Evolutionary conservation across 2,888 invertebrate genomes (phyloP), one percentile per base, ranked within the genome.

Genomic region (Drosophila kanekoi): DNA sequence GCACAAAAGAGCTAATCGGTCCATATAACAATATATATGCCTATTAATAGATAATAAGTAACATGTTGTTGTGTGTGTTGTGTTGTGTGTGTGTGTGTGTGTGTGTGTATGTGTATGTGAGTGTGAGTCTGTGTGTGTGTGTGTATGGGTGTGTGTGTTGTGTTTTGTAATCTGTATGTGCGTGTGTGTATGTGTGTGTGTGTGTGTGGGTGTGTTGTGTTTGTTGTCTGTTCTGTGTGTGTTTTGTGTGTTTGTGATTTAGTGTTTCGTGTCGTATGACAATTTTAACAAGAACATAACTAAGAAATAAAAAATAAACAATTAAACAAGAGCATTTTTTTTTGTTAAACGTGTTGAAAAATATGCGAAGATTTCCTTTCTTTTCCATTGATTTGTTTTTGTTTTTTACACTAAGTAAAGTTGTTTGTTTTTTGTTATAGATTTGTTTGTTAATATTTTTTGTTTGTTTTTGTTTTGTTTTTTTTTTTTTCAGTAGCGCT

Each of bases 21-120:
- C 66, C 77, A 76, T 79, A 76, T 88, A 82, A 88, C 81, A 88
- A 75, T 84, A 87, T 69, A 67, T 78, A 85, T 61, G 67, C 48
- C 76, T 81, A 87, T 87, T 59, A 54, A 71, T 87, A 88, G 88
- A 82, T 82, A 86, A 86, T 82, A 81, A 86, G 72, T 88, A 88
- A 88, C 87, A 82, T 82, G 70, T 79, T 62, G 57, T 81, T 59
- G 45, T 48, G 20, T 56, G 33, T 59, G 11, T 69, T 52, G 14
- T 53, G 20, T 53, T 35, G 37, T 45, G n/a, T 57, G 18, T 23
- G 1, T 6, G 13, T 40, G n/a, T 32, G 32, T 52, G 23, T 33
- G 4, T 58, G 43, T 41, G 32, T 56, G n/a, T n/a, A n/a, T n/a
- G 6, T 48, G 23, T 40, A 28, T 51, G 32, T 66, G n/a, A n/a